Percentiles rank a stretch among this genome's conserved stretches.
Conservation (phyloP, 2,113 vertebrate genomes). For the Dicrurus megarhynchus region DNA sequence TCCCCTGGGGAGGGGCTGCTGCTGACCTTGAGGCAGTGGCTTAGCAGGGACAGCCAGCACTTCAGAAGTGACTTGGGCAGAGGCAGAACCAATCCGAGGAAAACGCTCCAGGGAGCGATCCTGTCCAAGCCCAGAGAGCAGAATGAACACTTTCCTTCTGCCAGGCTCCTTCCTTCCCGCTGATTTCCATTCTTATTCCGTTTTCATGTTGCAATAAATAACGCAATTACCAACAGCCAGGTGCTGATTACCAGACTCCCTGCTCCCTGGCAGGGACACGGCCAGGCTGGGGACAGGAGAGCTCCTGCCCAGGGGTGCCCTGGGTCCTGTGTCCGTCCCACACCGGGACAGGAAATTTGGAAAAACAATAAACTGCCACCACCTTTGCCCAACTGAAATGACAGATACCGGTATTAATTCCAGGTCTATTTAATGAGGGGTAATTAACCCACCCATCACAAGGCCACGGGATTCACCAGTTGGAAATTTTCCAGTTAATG, state of each 20-base stretch:
- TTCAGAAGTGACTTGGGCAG: not conserved
- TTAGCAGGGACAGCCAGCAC: not conserved
- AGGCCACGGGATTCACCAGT: not conserved
- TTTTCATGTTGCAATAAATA: slow-evolving; percentile 18
- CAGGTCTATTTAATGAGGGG: not conserved
- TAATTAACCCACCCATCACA: not conserved
- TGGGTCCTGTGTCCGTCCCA: not conserved
- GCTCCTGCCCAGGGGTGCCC: not conserved
- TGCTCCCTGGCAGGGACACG: not conserved
- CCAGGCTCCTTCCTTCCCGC: not conserved
- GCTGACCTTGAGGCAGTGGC: not conserved
- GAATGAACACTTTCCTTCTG: not conserved
- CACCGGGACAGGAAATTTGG: not conserved
- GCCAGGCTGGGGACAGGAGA: not conserved
- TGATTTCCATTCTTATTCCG: not conserved
- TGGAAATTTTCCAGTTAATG: slow-evolving; percentile 9
- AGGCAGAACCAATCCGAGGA: not conserved
- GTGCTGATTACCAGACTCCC: not conserved
- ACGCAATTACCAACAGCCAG: not conserved
- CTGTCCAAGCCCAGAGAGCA: not conserved
- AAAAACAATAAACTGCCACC: not conserved
- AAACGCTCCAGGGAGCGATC: not conserved
- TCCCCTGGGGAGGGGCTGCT: not conserved
- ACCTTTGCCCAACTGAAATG: not conserved
- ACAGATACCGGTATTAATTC: not conserved